Percentiles rank a stretch among this genome's conserved stretches.
These are phyloP conservation scores for Phoxinus phoxinus DNA, from an alignment of 2,113 vertebrate species.

Conservation along the genomic window DNA sequence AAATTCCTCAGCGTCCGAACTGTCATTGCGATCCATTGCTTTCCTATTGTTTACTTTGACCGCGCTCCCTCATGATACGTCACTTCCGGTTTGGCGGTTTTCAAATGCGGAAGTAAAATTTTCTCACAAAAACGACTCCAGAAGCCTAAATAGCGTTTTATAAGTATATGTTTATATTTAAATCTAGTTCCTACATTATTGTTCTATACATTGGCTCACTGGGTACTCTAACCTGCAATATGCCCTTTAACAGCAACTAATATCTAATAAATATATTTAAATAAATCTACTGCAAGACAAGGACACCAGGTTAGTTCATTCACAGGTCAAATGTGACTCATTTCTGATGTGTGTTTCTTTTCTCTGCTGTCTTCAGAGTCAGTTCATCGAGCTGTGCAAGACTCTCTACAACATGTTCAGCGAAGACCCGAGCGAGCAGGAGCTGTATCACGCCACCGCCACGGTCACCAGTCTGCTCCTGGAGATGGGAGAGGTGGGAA, in stretches of 20 bases:
- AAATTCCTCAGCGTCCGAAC: too few species aligned
- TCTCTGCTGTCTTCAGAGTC: conserved; percentile 77
- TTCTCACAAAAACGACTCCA: too few species aligned
- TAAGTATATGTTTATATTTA: too few species aligned
- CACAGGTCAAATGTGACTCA: not conserved
- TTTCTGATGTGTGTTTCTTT: not conserved
- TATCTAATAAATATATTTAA: not conserved
- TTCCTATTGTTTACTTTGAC: too few species aligned
- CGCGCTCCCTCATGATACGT: too few species aligned
- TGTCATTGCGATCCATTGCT: too few species aligned
- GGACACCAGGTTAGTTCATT: not conserved
- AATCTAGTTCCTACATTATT: too few species aligned
- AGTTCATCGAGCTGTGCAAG: conserved; percentile 98
- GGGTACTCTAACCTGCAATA: too few species aligned
- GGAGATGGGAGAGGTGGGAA: conserved; percentile 97
- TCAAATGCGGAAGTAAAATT: too few species aligned
- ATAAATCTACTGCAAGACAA: not conserved
- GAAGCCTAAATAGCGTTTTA: too few species aligned
- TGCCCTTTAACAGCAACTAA: not conserved
- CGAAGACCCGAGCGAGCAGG: conserved; percentile 90
- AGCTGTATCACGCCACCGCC: conserved; percentile 94
- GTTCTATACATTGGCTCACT: too few species aligned
- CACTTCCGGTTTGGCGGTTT: too few species aligned
- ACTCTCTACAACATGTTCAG: conserved; percentile 98
- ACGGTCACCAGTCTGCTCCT: conserved; percentile 95